phyloP scores from a whole-genome alignment of 2,888 invertebrate species.

The Aporophyla nigra region DNA sequence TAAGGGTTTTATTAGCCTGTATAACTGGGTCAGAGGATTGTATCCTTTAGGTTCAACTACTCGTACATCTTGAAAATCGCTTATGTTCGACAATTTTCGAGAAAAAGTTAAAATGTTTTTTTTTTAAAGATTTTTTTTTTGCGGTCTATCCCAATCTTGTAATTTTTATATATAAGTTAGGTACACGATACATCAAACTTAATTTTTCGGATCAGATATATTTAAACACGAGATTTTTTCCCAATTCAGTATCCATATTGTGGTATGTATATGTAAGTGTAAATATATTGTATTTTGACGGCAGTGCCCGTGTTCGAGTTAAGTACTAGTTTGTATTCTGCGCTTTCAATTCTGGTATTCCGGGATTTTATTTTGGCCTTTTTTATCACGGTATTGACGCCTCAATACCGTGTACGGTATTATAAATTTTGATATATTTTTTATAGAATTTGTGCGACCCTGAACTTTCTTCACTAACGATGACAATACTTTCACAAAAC shows the following conservation, averaged over 20 bases:
- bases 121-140: no score
- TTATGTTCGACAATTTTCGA: background rate
- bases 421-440: no score
- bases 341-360: no score
- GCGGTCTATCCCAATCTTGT: background rate
- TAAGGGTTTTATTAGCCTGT: background rate
- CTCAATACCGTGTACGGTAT: no score
- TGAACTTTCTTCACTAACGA: no score
- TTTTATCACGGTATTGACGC: no score
- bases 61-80: background rate
- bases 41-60: background rate
- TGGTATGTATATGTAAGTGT: background rate
- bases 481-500: no score
- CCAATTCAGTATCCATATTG: no score
- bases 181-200: background rate
- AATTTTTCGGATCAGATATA: background rate
- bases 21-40: background rate
- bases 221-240: background rate
- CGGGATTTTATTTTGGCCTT: no score
- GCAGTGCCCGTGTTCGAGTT: background rate
- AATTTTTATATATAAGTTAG: background rate
- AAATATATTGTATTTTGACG: slow-evolving; percentile 17
- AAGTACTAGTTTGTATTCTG: background rate
- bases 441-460: no score
- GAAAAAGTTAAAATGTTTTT: background rate